Evolutionary conservation across 2,113 vertebrate species (phyloP), one percentile per base, ranked within the genome.

Genomic region (Taurulus bubalis): DNA sequence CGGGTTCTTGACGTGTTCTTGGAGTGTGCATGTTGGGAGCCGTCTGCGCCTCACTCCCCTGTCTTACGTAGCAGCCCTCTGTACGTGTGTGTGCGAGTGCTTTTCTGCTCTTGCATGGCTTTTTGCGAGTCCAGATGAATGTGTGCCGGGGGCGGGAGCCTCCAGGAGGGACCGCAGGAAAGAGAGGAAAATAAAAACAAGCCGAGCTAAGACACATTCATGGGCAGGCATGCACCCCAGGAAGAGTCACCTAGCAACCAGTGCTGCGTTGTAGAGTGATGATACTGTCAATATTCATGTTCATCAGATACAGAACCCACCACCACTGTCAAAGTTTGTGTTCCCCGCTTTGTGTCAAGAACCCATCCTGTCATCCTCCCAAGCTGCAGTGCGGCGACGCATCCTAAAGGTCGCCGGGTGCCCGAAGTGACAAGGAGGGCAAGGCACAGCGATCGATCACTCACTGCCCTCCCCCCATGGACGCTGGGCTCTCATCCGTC

Each of bases 401-500:
- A 89, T 90, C 90, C 90, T 90, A 93, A 94, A 94, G 94, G 93
- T 94, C 89, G 51, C 80, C 40, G 34, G 74, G 88, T 88, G 82
- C 91, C 91, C 28, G 82, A 86, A 91, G 92, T 94, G 91, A 90
- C 87, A 81, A 73, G 73, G 86, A 89, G 89, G 90, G 87, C 89
- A 89, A 82, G 91, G 80, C 87, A 86, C 80, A 82, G 82, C 86
- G 79, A 93, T 93, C 89, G 91, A 94, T 94, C 90, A 91, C 86
- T 83, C 89, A 82, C 78, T 74, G 83, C 88, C 53, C 11, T 1
- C n/a, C n/a, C 53, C 53, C 75, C 70, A 28, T 40, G 71, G 90
- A 91, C 80, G 81, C 84, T 18, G 49, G 83, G 80, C 85, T 85
- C 71, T 91, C 90, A 93, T 93, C 87, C 78, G 88, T 94, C 93